phyloP scores from a whole-genome alignment of 2,797 vertebrate genomes.

The Sebastes vulpes region DNA sequence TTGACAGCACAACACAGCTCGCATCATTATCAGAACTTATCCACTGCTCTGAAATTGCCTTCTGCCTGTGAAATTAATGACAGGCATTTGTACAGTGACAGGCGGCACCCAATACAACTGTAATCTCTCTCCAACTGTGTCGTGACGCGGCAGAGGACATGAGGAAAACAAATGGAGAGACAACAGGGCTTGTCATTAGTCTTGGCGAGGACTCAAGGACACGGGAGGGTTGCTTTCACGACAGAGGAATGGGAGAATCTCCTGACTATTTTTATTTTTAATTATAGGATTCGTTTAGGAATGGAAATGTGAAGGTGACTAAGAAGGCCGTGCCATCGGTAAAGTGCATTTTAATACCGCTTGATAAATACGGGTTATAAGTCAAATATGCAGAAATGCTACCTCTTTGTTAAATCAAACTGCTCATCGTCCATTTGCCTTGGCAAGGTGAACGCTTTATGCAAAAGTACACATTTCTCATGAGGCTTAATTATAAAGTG shows the following conservation, averaged over 20 bases:
- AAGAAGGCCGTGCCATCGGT: neutral
- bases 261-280: slow-evolving; percentile 19
- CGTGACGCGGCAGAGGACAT: slow-evolving; percentile 59
- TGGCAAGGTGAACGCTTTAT: neutral
- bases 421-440: neutral
- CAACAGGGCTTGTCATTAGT: slow-evolving; percentile 68
- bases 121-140: slow-evolving; percentile 76
- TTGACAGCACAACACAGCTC: slow-evolving; percentile 38
- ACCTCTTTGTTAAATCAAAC: neutral
- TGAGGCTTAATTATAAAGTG: neutral
- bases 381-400: slow-evolving; percentile 1
- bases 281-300: slow-evolving; percentile 31
- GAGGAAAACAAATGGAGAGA: slow-evolving; percentile 71
- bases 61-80: slow-evolving; percentile 79
- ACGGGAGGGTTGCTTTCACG: neutral
- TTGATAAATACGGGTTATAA: slow-evolving; percentile 1
- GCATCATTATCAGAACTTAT: slow-evolving; percentile 70
- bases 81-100: slow-evolving; percentile 80
- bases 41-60: slow-evolving; percentile 76
- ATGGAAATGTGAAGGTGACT: slow-evolving; percentile 35
- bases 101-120: slow-evolving; percentile 71
- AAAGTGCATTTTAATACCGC: slow-evolving; percentile 16
- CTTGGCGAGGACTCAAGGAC: slow-evolving; percentile 58
- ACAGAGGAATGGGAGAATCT: slow-evolving; percentile 20
- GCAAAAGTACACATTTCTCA: neutral